Evolutionary conservation across 2,113 vertebrate genomes (phyloP), one percentile per base, ranked within the genome.

Genomic region (Strix uralensis): DNA sequence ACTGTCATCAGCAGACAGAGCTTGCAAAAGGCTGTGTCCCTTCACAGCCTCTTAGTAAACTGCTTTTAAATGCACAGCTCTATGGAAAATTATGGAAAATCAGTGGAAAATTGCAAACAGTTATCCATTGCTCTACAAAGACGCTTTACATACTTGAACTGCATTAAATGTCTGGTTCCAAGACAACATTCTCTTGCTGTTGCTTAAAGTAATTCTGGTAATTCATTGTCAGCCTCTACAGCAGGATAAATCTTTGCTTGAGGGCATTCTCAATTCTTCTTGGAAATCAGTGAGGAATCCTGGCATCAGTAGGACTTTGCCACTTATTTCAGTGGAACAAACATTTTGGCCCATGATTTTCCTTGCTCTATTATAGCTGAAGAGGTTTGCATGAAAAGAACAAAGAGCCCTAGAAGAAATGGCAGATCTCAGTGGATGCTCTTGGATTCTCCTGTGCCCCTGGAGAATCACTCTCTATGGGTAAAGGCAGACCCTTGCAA

Each of bases 121-220:
- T 93, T 95, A 88, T 90, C 62, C 29, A 12, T 40, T 92, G 69
- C 74, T 88, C 54, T 90, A 51, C 81, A 96, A 87, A 87, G 58
- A 36, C 0, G 1, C 61, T 91, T 95, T 80, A 57, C 34, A n/a
- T 75, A n/a, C 40, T 92, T 92, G 66, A 92, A 69, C 38, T 47
- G 36, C 34, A 49, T 81, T 67, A 82, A 40, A 57, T 49, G 3
- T 25, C 52, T 46, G 9, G 11, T 88, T 95, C 57, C 34, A 72
- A 75, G 42, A 27, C 42, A 52, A 11, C 5, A n/a, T 80, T 90
- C 40, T 91, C 30, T 82, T 88, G 10, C 18, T 89, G 34, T 75
- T 69, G 47, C 66, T 85, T 49, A 10, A 61, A 59, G 70, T 70
- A 62, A 75, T 85, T 85, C 66, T 92, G 47, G 15, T 72, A 89